These are phyloP conservation scores for Drosophila suboccidentalis DNA, from an alignment of 2,888 invertebrate genomes.

Conservation along the genomic window DNA sequence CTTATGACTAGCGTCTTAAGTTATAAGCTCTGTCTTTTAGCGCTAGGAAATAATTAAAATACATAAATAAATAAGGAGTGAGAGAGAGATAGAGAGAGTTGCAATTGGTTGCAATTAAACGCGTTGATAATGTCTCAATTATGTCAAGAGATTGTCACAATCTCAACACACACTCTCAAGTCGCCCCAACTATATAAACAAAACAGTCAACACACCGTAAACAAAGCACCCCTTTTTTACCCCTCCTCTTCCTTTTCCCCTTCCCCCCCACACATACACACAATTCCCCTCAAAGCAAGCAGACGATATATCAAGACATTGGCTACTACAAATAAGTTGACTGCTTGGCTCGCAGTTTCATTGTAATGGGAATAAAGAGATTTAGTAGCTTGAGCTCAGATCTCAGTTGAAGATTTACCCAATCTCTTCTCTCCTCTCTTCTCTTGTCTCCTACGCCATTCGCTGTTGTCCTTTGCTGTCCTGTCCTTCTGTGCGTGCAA, in stretches of 20 bases:
- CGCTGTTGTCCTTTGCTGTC: slow-evolving; percentile 39
- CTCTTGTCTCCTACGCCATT: background rate
- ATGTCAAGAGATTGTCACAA: slow-evolving; percentile 76
- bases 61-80: background rate
- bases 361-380: slow-evolving; percentile 75
- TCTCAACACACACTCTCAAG: slow-evolving; percentile 41
- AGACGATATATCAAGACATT: slow-evolving; percentile 77
- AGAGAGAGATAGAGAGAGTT: background rate
- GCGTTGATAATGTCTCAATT: slow-evolving; percentile 82
- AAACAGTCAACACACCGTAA: slow-evolving; percentile 68
- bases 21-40: no score
- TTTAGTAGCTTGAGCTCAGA: slow-evolving; percentile 70
- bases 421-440: slow-evolving; percentile 17
- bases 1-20: no score
- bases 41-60: no score
- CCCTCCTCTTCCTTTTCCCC: background rate
- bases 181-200: slow-evolving; percentile 61
- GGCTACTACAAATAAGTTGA: slow-evolving; percentile 76
- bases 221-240: slow-evolving; percentile 48
- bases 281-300: slow-evolving; percentile 1
- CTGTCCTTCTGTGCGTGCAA: slow-evolving; percentile 77
- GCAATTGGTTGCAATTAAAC: slow-evolving; percentile 47
- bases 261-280: no score
- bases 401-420: slow-evolving; percentile 43
- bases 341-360: slow-evolving; percentile 43